Base-by-base conservation (phyloP, 35 echinoderm and acorn worm species). In the Holothuria glaberrima region DNA sequence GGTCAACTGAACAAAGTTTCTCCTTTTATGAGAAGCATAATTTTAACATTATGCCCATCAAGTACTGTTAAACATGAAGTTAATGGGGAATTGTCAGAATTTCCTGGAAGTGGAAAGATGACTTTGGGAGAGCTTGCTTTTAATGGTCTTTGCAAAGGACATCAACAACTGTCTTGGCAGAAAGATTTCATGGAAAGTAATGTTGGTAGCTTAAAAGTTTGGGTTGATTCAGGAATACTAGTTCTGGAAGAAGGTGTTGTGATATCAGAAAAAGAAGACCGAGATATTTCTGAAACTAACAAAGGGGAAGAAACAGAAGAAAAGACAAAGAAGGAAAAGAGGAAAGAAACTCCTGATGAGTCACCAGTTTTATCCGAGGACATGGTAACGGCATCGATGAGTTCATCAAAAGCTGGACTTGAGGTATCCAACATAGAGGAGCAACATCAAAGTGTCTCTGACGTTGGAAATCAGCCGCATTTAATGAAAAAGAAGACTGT, bases 101-200 rank as follows among this genome's bases (percentile, higher is more conserved):
- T 41, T 7, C 7, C 7, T 41, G 2, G 2, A 41, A 41, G 2
- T 4, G 36, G 7, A 41, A 41, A 41, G 36, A 41, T 41, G 36
- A 65, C 69, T 19, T 72, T 72, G 69, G 69, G 35, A 0, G 68
- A 71, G 33, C 13, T 71, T 32, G 68, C 24, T 25, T 71, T 71
- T 30, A 71, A 71, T 30, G 68, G 68, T 30, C 71, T 75, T 41
- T 75, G 71, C 33, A 75, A 75, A 75, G 71, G 71, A 38, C 30
- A 44, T 30, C 71, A 75, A 75, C 71, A 75, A 41, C 34, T 75
- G 16, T 21, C 46, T 7, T 75, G 71, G 71, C 71, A 7, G 30
- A 75, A 75, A 75, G 46, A 24, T 9, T 75, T 75, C 20, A 14
- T 75, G 21, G 36, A 75, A 5, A 4, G n/a, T 44, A 46, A 16